Evolutionary conservation across 2,113 vertebrate species (phyloP).

Genomic region (Illadopsis cleaveri): DNA sequence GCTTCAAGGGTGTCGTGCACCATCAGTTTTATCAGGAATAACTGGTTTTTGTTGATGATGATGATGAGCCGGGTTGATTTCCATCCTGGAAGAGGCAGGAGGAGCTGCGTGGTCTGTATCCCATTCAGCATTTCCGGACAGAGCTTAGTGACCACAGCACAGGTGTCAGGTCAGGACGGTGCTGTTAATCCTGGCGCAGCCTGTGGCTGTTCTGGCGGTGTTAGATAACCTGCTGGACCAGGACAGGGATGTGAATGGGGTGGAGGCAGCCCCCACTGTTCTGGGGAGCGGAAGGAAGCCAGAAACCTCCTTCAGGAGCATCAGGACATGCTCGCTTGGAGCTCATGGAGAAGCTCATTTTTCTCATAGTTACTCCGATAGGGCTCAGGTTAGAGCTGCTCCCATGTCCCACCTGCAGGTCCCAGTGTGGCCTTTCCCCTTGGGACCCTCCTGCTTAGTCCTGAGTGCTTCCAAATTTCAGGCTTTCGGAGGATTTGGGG

Average conservation of each 20-base stretch:
- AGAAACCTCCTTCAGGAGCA: not conserved
- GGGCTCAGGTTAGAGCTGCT: not conserved
- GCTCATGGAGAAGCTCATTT: not conserved
- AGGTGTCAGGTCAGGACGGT: not conserved
- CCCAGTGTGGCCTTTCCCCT: not conserved
- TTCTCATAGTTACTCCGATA: rapidly evolving
- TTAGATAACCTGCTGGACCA: not conserved
- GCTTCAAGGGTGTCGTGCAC: not conserved
- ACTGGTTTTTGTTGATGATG: rapidly evolving
- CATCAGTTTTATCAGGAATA: not conserved
- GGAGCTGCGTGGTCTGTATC: not conserved
- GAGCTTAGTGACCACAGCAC: not conserved
- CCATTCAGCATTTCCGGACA: not conserved
- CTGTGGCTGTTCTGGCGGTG: not conserved
- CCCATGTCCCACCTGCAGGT: not conserved
- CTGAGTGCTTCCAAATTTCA: not conserved
- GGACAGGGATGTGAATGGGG: not conserved
- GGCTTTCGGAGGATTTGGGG: not conserved
- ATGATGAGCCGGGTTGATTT: rapidly evolving
- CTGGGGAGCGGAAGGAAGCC: not conserved
- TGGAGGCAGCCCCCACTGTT: no score
- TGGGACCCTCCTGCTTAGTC: not conserved
- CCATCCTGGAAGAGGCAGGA: not conserved
- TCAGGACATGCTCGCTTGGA: rapidly evolving
- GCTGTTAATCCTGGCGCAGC: not conserved